Evolutionary conservation across 2,113 vertebrate genomes (phyloP).

Genomic region (Vanacampus margaritifer): DNA sequence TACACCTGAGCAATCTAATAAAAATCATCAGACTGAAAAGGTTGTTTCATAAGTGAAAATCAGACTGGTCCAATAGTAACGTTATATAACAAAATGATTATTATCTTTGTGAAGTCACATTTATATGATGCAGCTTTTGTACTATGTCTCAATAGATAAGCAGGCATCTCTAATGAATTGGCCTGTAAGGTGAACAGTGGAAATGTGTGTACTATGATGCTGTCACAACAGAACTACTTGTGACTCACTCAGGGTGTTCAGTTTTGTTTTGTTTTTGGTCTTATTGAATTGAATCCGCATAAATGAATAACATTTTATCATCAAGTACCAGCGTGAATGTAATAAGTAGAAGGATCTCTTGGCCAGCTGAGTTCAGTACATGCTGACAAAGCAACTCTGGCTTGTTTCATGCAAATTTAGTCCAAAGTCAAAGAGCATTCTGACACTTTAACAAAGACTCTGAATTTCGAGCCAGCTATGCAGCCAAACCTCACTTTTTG

Average conservation of each 20-base stretch:
- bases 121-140: neutral
- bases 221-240: neutral
- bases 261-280: no score
- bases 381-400: constrained; percentile 14
- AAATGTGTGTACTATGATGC: neutral
- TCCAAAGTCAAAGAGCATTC: constrained; percentile 1
- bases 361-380: neutral
- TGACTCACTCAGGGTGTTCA: constrained; percentile 14
- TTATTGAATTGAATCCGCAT: constrained; percentile 22
- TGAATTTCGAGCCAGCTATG: neutral
- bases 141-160: neutral
- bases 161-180: neutral
- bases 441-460: constrained; percentile 1
- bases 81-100: neutral
- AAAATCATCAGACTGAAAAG: no score
- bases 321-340: neutral
- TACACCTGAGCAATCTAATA: neutral
- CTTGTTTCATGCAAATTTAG: constrained; percentile 1
- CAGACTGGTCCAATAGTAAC: neutral
- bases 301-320: constrained; percentile 10
- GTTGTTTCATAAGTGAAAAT: neutral
- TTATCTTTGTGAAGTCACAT: neutral
- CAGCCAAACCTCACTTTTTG: constrained; percentile 1
- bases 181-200: neutral
- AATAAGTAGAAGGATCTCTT: neutral